Base-by-base conservation (phyloP, 2,888 invertebrate genomes). In the Lycia hirtaria region DNA sequence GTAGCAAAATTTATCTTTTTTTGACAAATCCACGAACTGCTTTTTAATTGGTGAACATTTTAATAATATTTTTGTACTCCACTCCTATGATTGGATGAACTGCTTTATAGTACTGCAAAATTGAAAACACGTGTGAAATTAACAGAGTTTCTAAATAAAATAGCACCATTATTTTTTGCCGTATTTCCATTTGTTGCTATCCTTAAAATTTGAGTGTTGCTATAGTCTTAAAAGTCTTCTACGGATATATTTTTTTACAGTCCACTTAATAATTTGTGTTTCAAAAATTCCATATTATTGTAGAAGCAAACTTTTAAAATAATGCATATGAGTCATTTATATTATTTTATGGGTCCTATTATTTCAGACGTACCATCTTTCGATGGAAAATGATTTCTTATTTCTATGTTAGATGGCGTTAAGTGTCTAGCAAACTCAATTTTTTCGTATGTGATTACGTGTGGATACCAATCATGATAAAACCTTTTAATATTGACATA, bases 1-100 rank as follows among this genome's bases (percentile, higher is more conserved):
- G 83, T 81, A 68, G 44, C 45, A 68, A 74, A 75, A 74, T 84
- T 88, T 87, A 86, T 87, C 85, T 80, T 72, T 65, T n/a, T 75
- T 69, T 80, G 83, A 81, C 83, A 81, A 83, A 83, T 84, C 85
- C 92, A 92, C 92, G 92, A 80, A 81, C 81, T 66, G 65, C 37
- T 50, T 62, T 71, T 40, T 78, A 69, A 91, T 92, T 92, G 92
- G 92, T 61, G 49, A 37, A 55, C n/a, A 22, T 4, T n/a, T 9
- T 15, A 48, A 10, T 51, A 28, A 7, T n/a, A 4, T 38, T 54
- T 47, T 45, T 43, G 2, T 12, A 19, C 33, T 19, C 10, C 22
- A 33, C 33, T 47, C 10, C 15, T 62, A 24, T 56, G 44, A 69
- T 72, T 71, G 64, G 58, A 35, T 45, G 9, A 3, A 54, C 48